Percentiles rank a stretch among this genome's conserved stretches.
phyloP scores from a whole-genome alignment of 2,113 vertebrate genomes.

The Actinemys pallida region DNA sequence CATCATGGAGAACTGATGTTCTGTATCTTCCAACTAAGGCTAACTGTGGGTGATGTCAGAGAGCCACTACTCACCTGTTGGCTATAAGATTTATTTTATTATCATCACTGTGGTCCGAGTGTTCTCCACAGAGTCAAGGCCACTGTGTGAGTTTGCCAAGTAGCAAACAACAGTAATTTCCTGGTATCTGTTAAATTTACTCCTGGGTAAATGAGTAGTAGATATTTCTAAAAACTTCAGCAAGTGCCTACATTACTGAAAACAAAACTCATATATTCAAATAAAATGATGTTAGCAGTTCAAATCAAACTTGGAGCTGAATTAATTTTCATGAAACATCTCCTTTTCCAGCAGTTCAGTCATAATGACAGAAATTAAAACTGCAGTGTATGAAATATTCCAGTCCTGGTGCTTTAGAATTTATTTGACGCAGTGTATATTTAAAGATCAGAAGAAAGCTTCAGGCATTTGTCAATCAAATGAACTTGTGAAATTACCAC shows the following conservation, averaged over 20 bases:
- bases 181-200: background rate
- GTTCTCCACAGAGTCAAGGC: background rate
- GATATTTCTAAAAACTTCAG: background rate
- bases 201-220: background rate
- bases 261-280: background rate
- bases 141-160: background rate
- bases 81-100: background rate
- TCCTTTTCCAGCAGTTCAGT: background rate
- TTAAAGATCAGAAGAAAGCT: conserved; percentile 68
- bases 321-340: background rate
- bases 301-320: background rate
- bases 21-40: background rate
- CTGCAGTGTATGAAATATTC: background rate
- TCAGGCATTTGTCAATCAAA: conserved; percentile 51
- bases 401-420: conserved; percentile 12
- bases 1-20: background rate
- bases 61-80: no score
- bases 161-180: background rate
- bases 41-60: background rate
- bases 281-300: background rate
- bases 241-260: background rate
- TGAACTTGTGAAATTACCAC: conserved; percentile 14
- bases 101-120: background rate
- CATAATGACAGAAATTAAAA: conserved; percentile 35
- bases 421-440: conserved; percentile 54